phyloP scores from a whole-genome alignment of 1,140 invertebrate species.

The Callitettix versicolor region DNA sequence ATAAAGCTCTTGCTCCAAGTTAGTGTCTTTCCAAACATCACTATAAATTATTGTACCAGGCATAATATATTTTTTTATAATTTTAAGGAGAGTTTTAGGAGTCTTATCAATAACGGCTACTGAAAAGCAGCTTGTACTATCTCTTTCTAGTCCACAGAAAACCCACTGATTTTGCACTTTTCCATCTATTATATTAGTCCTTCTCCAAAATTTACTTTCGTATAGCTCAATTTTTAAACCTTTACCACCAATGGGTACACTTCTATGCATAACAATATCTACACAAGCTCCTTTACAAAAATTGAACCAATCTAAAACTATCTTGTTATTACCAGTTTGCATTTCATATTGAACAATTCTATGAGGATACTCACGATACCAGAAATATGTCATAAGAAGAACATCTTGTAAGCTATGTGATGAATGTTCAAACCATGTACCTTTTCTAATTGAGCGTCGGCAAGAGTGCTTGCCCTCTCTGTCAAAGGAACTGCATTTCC shows the following conservation, averaged over 20 bases:
- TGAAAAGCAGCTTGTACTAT: constrained; percentile 3
- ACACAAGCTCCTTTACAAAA: constrained; percentile 10
- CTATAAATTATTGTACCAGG: constrained; percentile 8
- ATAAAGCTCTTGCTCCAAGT: background rate
- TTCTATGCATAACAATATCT: constrained; percentile 2
- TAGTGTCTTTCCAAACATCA: constrained; percentile 9
- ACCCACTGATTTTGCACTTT: constrained; percentile 7
- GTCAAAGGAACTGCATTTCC: background rate
- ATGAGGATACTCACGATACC: constrained; percentile 10
- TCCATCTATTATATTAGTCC: background rate
- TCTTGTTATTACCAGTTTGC: background rate
- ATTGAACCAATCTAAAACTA: constrained; percentile 10
- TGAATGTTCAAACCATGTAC: constrained; percentile 11
- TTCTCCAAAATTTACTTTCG: constrained; percentile 12
- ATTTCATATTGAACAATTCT: constrained; percentile 10
- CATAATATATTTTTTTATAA: background rate
- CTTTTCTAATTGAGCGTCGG: constrained; percentile 2
- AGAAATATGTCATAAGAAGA: constrained; percentile 5
- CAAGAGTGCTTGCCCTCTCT: background rate
- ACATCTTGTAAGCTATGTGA: constrained; percentile 1
- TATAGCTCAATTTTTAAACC: constrained; percentile 9
- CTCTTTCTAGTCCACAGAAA: constrained; percentile 5
- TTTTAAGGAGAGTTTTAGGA: constrained; percentile 1
- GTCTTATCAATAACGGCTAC: background rate
- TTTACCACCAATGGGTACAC: background rate